Base-by-base conservation (phyloP, 2,797 vertebrate genomes). In the Sternotherus odoratus region DNA sequence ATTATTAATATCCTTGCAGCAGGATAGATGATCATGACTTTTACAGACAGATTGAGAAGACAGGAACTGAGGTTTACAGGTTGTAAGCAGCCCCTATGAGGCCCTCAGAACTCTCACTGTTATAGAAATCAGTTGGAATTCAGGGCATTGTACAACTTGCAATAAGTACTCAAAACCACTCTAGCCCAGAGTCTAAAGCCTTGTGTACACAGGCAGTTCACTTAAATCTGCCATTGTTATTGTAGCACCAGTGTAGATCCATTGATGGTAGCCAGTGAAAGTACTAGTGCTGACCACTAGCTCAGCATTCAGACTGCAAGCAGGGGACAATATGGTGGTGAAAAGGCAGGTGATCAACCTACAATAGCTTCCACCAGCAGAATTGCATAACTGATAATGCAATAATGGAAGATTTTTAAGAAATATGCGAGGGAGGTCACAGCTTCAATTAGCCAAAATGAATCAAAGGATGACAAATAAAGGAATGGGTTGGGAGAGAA, bases 181-280 rank as follows among this genome's bases (percentile, higher is more conserved):
- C 7, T 48, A 30, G 72, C 12, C 15, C 26, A 48, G 72, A 28
- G 8, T 36, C 66, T 75, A 48, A 48, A 74, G 12, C 24, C 43
- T 15, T 48, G 26, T 48, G 13, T 48, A 30, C 72, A 17, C 26
- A 75, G 72, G 72, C 43, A 30, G 48, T 48, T 75, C 72, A 48
- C 39, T 75, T 30, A 48, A 48, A 75, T 48, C 72, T 75, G 43
- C 26, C 26, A 48, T 30, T 48, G 43, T 43, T 72, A 10, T 21
- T 75, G 24, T 75, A 75, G 72, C 26, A 74, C 77, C 54, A 85
- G 77, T 86, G 50, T 69, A 85, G 92, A 88, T 79, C 66, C 87
- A 56, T 48, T 79, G 54, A 86, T 49, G 72, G 66, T 43, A 93
- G 87, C 74, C 66, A 60, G 87, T 93, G 88, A 91, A 92, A 86